phyloP scores from a whole-genome alignment of 2,113 vertebrate species.

The Oncorhynchus kisutch region DNA sequence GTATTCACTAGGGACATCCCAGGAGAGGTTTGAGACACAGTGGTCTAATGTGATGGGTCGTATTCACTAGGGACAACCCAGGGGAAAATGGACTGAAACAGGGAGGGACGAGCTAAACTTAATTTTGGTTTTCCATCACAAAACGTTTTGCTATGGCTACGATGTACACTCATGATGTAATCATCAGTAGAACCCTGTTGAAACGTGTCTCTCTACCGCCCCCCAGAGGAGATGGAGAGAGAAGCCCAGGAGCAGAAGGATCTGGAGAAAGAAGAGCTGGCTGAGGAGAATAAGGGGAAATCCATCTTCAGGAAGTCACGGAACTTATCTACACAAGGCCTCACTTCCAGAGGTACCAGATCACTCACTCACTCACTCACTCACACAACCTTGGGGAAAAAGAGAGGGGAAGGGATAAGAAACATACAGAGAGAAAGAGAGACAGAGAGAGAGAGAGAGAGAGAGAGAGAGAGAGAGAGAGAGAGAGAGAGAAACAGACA shows the following conservation, averaged over 20 bases:
- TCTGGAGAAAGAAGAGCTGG: conserved; percentile 80
- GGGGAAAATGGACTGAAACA: not conserved
- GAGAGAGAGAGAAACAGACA: too few species aligned
- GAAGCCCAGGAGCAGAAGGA: conserved; percentile 83
- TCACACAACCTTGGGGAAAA: too few species aligned
- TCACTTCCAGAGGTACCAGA: conserved; percentile 77
- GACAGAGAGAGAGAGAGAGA: too few species aligned
- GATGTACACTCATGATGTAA: not conserved
- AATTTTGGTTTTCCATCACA: too few species aligned
- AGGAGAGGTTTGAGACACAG: too few species aligned
- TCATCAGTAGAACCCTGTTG: not conserved
- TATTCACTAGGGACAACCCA: too few species aligned
- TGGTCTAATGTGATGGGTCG: too few species aligned
- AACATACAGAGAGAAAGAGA: too few species aligned
- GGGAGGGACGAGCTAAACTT: not conserved
- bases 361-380: not conserved
- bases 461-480: too few species aligned
- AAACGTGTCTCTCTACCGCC: conserved; percentile 19
- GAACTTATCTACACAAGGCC: conserved; percentile 75
- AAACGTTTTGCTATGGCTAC: too few species aligned
- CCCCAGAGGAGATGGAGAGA: conserved; percentile 84
- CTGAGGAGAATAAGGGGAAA: conserved; percentile 70
- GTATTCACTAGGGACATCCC: too few species aligned
- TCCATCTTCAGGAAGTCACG: conserved; percentile 81
- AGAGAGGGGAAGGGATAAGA: too few species aligned